phyloP scores from a whole-genome alignment of 1,140 invertebrate genomes.

The Zaprionus inermis region DNA sequence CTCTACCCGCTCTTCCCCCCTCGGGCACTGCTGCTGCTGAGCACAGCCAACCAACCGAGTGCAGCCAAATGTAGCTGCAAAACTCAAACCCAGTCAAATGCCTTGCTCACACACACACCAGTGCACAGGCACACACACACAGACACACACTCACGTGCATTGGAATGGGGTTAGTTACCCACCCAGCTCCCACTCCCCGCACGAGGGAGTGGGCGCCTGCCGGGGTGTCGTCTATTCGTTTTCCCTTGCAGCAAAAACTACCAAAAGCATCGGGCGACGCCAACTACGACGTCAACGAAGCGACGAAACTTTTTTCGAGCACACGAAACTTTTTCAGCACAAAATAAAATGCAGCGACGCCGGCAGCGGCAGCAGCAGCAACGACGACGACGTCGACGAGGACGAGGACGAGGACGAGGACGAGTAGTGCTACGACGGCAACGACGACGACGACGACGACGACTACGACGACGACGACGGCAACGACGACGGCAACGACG shows the following conservation, averaged over 20 bases:
- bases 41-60: slow-evolving; percentile 72
- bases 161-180: slow-evolving; percentile 37
- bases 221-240: slow-evolving; percentile 40
- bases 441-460: slow-evolving; percentile 1
- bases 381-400: background rate
- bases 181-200: background rate
- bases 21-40: background rate
- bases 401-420: slow-evolving; percentile 1
- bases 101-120: slow-evolving; percentile 40
- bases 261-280: slow-evolving; percentile 58
- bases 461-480: background rate
- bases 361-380: slow-evolving; percentile 18
- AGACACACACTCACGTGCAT: background rate
- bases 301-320: slow-evolving; percentile 83
- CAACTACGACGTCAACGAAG: slow-evolving; percentile 78
- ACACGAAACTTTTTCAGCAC: slow-evolving; percentile 84
- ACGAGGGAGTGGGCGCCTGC: too few species aligned
- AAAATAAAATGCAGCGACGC: slow-evolving; percentile 79
- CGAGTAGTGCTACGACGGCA: background rate
- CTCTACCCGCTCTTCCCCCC: background rate
- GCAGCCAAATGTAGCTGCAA: slow-evolving; percentile 81
- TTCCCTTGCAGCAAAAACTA: slow-evolving; percentile 65
- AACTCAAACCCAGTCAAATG: slow-evolving; percentile 74
- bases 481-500: background rate
- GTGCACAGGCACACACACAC: slow-evolving; percentile 15